Evolutionary conservation across 2,113 vertebrate genomes (phyloP).

Genomic region (Pungitius pungitius): DNA sequence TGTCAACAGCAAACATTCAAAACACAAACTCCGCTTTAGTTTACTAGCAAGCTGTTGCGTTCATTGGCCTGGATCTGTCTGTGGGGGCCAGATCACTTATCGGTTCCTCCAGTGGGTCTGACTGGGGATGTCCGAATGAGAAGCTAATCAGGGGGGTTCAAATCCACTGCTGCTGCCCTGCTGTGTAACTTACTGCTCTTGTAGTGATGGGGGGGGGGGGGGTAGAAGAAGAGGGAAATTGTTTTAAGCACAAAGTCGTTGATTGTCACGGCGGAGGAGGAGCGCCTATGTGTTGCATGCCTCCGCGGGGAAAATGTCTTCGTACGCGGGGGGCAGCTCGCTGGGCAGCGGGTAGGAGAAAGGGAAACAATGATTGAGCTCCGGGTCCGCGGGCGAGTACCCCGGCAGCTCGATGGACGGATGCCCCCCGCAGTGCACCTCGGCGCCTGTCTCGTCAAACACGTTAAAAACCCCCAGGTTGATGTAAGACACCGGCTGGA

Average conservation of each 20-base stretch:
- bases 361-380: constrained; percentile 88
- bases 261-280: constrained; percentile 60
- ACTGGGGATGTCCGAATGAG: constrained; percentile 28
- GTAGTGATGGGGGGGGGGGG: no score
- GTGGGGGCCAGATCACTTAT: constrained; percentile 32
- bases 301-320: constrained; percentile 90
- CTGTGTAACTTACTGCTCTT: constrained; percentile 55
- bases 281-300: constrained; percentile 74
- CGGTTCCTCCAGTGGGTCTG: constrained; percentile 34
- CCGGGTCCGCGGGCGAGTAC: constrained; percentile 89
- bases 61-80: constrained; percentile 42
- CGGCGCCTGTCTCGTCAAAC: constrained; percentile 87
- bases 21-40: constrained; percentile 65
- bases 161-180: constrained; percentile 29
- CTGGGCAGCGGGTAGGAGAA: constrained; percentile 89
- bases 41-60: constrained; percentile 65
- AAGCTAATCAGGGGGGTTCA: constrained; percentile 14
- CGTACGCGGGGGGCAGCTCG: constrained; percentile 88
- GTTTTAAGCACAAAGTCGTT: constrained; percentile 54
- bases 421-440: constrained; percentile 89
- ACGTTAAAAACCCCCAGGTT: constrained; percentile 87
- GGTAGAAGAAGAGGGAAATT: not conserved
- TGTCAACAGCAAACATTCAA: constrained; percentile 71
- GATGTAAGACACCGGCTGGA: constrained; percentile 93
- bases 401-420: constrained; percentile 93